These are phyloP conservation scores for Struthidea cinerea DNA, from an alignment of 2,113 vertebrate species.

Conservation along the genomic window DNA sequence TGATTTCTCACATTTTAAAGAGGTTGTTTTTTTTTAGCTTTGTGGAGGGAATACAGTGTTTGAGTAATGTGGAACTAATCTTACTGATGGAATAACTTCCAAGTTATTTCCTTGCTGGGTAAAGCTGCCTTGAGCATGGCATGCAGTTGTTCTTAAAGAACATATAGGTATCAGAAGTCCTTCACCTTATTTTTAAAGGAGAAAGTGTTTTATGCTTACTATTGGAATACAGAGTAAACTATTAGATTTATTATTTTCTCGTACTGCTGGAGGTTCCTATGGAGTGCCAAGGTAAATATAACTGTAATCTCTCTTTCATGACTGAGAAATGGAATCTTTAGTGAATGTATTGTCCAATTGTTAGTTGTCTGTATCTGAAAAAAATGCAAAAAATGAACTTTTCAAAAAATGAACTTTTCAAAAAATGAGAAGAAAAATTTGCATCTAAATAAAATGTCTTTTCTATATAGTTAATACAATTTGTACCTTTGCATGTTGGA, in stretches of 20 bases:
- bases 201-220: not conserved
- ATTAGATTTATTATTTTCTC: not conserved
- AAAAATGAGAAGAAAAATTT: not conserved
- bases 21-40: not conserved
- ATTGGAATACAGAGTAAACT: not conserved
- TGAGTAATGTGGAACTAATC: not conserved
- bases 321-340: not conserved
- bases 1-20: not conserved
- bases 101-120: not conserved
- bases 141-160: not conserved
- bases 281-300: not conserved
- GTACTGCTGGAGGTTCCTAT: not conserved
- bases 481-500: not conserved
- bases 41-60: not conserved
- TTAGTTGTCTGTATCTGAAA: not conserved
- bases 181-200: not conserved
- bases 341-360: not conserved
- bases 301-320: not conserved
- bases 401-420: fast-evolving
- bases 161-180: not conserved
- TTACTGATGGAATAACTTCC: not conserved
- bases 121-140: not conserved
- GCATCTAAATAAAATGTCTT: not conserved
- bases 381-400: not conserved
- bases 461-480: not conserved